A percentile compares a stretch with the other conserved stretches of the same genome.
phyloP scores from a whole-genome alignment of 2,888 invertebrate genomes.

The Digitonthophagus gazella region DNA sequence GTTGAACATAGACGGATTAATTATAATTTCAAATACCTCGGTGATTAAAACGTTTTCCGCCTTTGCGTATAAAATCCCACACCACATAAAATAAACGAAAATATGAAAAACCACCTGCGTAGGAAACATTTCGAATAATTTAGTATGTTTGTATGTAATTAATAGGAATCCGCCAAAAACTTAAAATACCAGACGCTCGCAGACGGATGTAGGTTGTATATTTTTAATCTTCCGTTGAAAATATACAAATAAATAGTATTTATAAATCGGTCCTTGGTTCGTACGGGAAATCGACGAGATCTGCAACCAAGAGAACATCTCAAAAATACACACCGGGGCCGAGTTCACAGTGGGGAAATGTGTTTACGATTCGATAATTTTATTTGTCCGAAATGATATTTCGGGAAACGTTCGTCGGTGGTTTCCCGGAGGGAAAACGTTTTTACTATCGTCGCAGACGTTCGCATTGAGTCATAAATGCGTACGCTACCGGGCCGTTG shows the following conservation, averaged over 20 bases:
- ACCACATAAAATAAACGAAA: not conserved
- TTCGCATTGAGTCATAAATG: not conserved
- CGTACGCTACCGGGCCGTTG: not conserved
- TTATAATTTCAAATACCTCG: constrained; percentile 75
- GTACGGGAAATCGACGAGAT: not conserved
- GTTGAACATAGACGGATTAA: constrained; percentile 76
- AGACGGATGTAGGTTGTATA: too few species aligned
- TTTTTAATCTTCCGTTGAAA: not conserved
- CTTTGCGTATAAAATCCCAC: constrained; percentile 1
- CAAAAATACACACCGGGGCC: not conserved
- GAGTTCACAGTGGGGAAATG: constrained; percentile 4
- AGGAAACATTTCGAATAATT: not conserved
- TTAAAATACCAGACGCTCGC: too few species aligned
- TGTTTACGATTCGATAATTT: constrained; percentile 2
- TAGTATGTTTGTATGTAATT: not conserved
- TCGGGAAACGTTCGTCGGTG: not conserved
- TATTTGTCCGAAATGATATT: not conserved
- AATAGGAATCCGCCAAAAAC: too few species aligned
- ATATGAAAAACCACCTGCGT: not conserved
- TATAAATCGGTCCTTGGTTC: not conserved
- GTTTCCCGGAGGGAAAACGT: not conserved
- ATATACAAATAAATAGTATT: constrained; percentile 5
- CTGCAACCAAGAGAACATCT: constrained; percentile 5
- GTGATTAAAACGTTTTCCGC: constrained; percentile 62
- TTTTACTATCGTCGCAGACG: not conserved